phyloP scores from a whole-genome alignment of 2,888 invertebrate genomes.

The Dynastes maya region DNA sequence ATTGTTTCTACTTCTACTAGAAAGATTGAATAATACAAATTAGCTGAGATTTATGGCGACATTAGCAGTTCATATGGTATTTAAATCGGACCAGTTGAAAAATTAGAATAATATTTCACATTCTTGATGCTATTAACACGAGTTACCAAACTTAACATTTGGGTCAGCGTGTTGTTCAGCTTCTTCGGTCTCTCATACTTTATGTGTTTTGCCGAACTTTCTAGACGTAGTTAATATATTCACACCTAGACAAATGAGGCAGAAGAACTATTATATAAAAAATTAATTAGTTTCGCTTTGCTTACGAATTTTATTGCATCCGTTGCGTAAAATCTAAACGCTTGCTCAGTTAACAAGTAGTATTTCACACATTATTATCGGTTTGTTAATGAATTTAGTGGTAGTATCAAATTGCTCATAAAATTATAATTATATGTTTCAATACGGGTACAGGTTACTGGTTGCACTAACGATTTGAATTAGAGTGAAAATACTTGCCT shows the following conservation, averaged over 20 bases:
- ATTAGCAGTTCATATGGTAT: constrained; percentile 16
- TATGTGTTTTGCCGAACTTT: constrained; percentile 5
- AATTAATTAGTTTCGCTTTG: constrained; percentile 19
- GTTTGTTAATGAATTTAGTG: constrained; percentile 10
- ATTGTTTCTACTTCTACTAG: too few relatives aligned
- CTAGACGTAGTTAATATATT: constrained; percentile 20
- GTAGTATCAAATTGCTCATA: not conserved
- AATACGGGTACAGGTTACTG: too few relatives aligned
- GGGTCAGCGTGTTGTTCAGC: constrained; percentile 14
- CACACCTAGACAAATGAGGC: constrained; percentile 4
- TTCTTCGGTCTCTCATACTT: not conserved
- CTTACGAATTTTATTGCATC: constrained; percentile 30
- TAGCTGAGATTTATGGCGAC: constrained; percentile 20
- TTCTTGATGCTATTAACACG: constrained; percentile 1
- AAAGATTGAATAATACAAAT: too few relatives aligned
- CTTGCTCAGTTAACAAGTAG: not conserved
- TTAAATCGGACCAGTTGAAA: constrained; percentile 14
- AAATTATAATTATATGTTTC: not conserved
- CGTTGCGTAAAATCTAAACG: constrained; percentile 21
- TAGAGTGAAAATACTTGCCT: not conserved
- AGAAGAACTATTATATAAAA: constrained; percentile 25
- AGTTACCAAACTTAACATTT: constrained; percentile 28
- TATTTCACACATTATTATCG: constrained; percentile 11
- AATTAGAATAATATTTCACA: constrained; percentile 19
- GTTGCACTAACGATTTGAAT: not conserved